phyloP scores from a whole-genome alignment of 2,113 vertebrate species.

The Dissostichus mawsoni region DNA sequence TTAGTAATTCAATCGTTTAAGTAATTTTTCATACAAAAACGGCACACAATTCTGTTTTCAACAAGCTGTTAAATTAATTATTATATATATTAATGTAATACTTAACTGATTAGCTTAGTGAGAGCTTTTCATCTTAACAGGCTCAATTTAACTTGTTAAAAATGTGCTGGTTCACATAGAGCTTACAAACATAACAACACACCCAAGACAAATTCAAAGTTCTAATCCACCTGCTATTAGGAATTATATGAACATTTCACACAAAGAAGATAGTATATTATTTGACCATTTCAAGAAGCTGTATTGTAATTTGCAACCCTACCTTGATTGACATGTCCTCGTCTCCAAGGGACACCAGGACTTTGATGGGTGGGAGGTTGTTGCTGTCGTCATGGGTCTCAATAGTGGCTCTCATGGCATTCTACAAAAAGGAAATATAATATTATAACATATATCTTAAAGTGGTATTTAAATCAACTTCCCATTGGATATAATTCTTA shows the following conservation, averaged over 20 bases:
- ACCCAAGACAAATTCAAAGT: neutral
- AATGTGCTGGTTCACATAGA: neutral
- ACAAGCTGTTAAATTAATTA: too few relatives aligned
- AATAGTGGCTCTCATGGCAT: slow-evolving; percentile 96
- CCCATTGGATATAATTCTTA: neutral
- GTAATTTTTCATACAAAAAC: too few relatives aligned
- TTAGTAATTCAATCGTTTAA: too few relatives aligned
- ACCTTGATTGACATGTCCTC: slow-evolving; percentile 96
- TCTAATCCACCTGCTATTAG: slow-evolving; percentile 6
- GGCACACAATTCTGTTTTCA: too few relatives aligned
- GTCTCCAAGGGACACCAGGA: slow-evolving; percentile 91
- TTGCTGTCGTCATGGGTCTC: slow-evolving; percentile 88
- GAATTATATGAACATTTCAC: neutral
- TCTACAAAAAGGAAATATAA: slow-evolving; percentile 74
- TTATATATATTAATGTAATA: too few relatives aligned
- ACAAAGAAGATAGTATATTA: too few relatives aligned
- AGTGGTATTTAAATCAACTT: neutral
- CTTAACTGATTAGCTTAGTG: too few relatives aligned
- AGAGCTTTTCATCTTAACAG: neutral
- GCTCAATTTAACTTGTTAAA: too few relatives aligned
- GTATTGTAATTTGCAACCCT: neutral
- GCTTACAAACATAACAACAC: neutral
- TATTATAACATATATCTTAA: neutral
- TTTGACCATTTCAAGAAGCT: neutral
- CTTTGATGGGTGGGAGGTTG: slow-evolving; percentile 86